These are phyloP conservation scores for Decapterus maruadsi DNA, from an alignment of 2,797 vertebrate species.

Conservation along the genomic window DNA sequence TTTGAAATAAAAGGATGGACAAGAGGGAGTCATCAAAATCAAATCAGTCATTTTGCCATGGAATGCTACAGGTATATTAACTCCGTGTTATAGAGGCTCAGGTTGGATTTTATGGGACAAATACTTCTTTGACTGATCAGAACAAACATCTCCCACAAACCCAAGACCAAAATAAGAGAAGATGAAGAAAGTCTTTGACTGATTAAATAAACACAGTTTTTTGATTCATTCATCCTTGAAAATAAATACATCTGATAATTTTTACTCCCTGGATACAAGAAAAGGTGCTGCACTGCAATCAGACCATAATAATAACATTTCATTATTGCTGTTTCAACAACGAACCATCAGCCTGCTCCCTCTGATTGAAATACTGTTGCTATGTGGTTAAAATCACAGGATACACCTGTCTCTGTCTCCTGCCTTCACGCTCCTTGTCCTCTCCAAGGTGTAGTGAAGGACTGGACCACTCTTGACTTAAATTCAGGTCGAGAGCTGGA, in stretches of 20 bases:
- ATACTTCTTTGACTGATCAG: background rate
- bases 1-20: background rate
- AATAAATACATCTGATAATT: background rate
- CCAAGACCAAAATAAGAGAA: background rate
- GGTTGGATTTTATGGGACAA: slow-evolving; percentile 4
- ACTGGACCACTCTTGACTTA: background rate
- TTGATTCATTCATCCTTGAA: background rate
- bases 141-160: background rate
- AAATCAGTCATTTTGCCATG: background rate
- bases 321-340: background rate
- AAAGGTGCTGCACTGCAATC: background rate
- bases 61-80: slow-evolving; percentile 7
- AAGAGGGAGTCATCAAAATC: background rate
- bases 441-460: background rate
- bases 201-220: background rate
- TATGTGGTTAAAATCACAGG: background rate
- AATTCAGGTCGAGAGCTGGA: slow-evolving; percentile 14
- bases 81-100: background rate
- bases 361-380: background rate
- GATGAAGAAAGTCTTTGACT: background rate
- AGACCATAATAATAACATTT: background rate
- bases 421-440: background rate
- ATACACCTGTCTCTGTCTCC: background rate
- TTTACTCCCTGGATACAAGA: background rate
- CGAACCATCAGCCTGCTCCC: background rate